Base-by-base conservation (phyloP, 2,888 invertebrate genomes). In the Balanococcus diminutus region DNA sequence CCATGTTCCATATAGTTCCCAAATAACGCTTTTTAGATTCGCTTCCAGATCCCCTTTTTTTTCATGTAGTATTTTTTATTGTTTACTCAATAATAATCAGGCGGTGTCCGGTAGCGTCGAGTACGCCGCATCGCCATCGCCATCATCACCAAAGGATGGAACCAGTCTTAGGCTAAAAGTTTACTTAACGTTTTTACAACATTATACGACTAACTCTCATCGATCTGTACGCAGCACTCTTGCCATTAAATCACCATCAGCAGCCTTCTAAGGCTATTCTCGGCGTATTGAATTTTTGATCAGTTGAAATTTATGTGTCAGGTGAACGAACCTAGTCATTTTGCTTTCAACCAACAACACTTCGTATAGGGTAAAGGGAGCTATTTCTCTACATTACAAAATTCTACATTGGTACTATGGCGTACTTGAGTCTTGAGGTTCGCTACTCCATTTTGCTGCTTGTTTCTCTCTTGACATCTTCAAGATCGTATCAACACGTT, bases 91-190 rank as follows among this genome's bases (percentile, higher is more conserved):
- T 75, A 75, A 85, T 85, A 85, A 85, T 85, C 75, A 72, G 85
- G 51, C 85, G 85, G 85, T 85, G 85, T 85, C 85, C 85, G 85
- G 85, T 85, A 85, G 85, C 85, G 85, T 85, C 85, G 85, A 85
- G 85, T 85, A 28, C 51, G 31, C 72, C 75, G 42, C 22, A 56
- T 56, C 22, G 22, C 56, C 56, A 51, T 11, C 36, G 36, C 36
- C 36, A 84, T n/a, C n/a, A n/a, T n/a, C n/a, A n/a, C n/a, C n/a
- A n/a, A n/a, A n/a, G n/a, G n/a, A 75, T 85, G 85, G 85, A 85
- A 85, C 85, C 85, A 85, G 85, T 85, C n/a, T n/a, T n/a, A n/a
- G n/a, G n/a, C n/a, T 85, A 51, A 85, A 85, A 85, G 85, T 85
- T 85, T 85, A 85, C 85, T 85, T 46, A 85, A 75, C 85, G 85